These are phyloP conservation scores for Cepaea nemoralis DNA, from an alignment of 1,140 invertebrate genomes.

Conservation along the genomic window DNA sequence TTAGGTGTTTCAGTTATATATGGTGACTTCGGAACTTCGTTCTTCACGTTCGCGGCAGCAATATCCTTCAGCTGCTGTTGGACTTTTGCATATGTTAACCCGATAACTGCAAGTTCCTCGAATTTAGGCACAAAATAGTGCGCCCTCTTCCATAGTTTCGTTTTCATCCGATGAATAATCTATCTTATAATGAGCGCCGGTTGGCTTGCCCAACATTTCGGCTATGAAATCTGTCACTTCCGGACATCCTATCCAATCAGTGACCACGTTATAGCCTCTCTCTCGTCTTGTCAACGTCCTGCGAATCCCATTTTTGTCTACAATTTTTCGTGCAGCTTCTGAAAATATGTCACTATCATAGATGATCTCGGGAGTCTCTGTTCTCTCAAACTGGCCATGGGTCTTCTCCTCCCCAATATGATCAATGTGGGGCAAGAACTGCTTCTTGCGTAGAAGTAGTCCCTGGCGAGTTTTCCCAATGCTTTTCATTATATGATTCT, in stretches of 20 bases:
- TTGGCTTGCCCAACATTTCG: constrained; percentile 1
- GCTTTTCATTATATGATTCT: constrained; percentile 17
- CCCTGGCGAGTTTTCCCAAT: constrained; percentile 1
- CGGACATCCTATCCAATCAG: constrained; percentile 33
- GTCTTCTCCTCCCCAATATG: not conserved
- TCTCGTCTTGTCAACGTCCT: not conserved
- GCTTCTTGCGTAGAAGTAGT: constrained; percentile 12
- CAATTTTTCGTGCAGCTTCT: not conserved
- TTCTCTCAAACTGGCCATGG: not conserved
- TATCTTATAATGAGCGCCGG: not conserved
- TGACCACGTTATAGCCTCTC: constrained; percentile 5
- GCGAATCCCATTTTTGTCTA: not conserved
- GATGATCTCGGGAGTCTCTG: not conserved
- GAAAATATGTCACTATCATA: not conserved
- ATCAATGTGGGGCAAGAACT: not conserved
- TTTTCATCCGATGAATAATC: no score
- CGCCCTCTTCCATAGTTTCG: no score
- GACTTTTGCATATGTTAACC: not conserved
- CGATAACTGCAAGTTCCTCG: not conserved
- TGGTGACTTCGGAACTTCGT: no score
- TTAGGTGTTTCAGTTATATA: not conserved
- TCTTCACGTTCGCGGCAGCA: no score
- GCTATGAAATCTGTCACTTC: constrained; percentile 30
- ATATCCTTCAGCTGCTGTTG: not conserved
- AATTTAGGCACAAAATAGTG: not conserved